Base-by-base conservation (phyloP, 2,888 invertebrate genomes). In the Cabera pusaria region DNA sequence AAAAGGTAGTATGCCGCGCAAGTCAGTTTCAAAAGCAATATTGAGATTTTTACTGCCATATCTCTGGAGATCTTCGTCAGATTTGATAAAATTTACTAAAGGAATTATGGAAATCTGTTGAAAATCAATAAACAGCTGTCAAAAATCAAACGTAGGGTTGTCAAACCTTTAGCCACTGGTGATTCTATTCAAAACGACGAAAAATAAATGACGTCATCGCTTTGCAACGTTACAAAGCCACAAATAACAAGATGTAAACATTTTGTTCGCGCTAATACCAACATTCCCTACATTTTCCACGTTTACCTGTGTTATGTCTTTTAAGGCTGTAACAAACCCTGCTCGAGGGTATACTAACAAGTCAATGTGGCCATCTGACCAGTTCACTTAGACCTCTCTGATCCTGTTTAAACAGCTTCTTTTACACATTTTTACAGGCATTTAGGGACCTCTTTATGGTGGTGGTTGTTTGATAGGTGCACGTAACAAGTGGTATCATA, bases 401-500 rank as follows among this genome's bases (percentile, higher is more conserved):
- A 36, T 23, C 12, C 6, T 8, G 17, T 35, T 34, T 6, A 19
- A 5, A 9, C 9, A 1, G 9, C 18, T 19, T 27, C 10, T 27
- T 36, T 26, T 24, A 14, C 26, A 26, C 5, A 5, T 5, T 12
- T 17, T 17, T 7, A 14, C 9, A 21, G 35, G 24, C 19, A 6
- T 12, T 4, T 10, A 31, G 7, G 39, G 59, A 21, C 55, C 56
- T 27, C 21, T 26, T 36, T 52, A 42, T 17, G 18, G 11, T 59
- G 66, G 32, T 47, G 52, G 44, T 49, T 52, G 29, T 47, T 56
- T 56, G 56, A 59, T 57, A 49, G 46, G 53, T 55, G 49, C 49
- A 59, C 52, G 59, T 64, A 60, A 64, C 64, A 66, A 68, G 62
- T 63, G 62, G 42, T 36, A 24, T 59, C 65, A 51, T 70, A 64